Base-by-base conservation (phyloP, 2,797 vertebrate species). In the Hyperoplus immaculatus region DNA sequence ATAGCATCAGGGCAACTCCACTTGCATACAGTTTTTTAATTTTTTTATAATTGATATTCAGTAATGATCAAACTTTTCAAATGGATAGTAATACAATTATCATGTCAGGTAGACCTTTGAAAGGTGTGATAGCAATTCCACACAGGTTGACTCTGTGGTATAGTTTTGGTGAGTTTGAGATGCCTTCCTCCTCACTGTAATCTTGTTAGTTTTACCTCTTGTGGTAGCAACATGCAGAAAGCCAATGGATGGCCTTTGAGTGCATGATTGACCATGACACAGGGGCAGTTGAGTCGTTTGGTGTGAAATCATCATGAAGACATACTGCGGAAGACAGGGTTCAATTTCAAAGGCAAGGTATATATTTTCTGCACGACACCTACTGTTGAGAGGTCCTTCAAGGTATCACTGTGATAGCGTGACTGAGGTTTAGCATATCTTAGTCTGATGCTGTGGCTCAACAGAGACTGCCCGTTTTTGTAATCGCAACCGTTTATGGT, bases 401-500 rank as follows among this genome's bases (percentile, higher is more conserved):
- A 71, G 78, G 75, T 75, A 80, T 66, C 66, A 73, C 47, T 38
- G n/a, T 45, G 49, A 70, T 46, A 69, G 56, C 50, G 57, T 55
- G 50, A 68, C 66, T 62, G 62, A 64, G 75, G 78, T 77, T 75
- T 59, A 69, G 79, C 47, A 68, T 53, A 56, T 73, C 18, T 50
- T 56, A 59, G 59, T 72, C 51, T 15, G 60, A 72, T 51, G 57
- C 51, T 13, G 3, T 66, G 63, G 57, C 62, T 68, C 50, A 81
- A 76, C 54, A 63, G 60, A 77, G 58, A 43, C 41, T 15, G 62
- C 60, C 64, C 65, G 72, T 74, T 78, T 89, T 88, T 80, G 81
- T 80, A 80, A 84, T 75, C 45, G 9, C 65, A 69, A 66, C 78
- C 77, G 63, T 83, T 76, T 85, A 73, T 36, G 63, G 66, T 63